Evolutionary conservation across 2,888 invertebrate species (phyloP).

Genomic region (Aleiodes testaceus): DNA sequence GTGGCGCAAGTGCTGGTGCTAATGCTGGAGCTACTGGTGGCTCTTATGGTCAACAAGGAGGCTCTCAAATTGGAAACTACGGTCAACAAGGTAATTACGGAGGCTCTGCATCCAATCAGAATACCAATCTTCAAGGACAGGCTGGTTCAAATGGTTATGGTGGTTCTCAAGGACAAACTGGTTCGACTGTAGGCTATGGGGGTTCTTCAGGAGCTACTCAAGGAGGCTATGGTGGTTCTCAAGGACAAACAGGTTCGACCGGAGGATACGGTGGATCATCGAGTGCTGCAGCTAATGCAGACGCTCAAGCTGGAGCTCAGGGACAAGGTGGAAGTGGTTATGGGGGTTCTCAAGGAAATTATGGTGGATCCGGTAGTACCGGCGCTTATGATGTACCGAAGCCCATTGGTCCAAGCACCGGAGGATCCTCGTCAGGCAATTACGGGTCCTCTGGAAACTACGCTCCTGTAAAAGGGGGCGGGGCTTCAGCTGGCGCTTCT

Average conservation of each 20-base stretch:
- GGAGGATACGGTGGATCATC: background rate
- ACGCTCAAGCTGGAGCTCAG: too few species aligned
- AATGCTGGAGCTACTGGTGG: slow-evolving; percentile 19
- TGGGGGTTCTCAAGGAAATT: background rate
- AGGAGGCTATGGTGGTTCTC: slow-evolving; percentile 1
- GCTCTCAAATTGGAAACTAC: background rate
- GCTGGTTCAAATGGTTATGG: slow-evolving; percentile 22
- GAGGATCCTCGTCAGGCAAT: background rate
- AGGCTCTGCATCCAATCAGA: slow-evolving; percentile 26
- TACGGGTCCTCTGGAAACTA: background rate
- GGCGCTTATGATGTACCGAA: background rate
- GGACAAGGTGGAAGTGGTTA: too few species aligned
- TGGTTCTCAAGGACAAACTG: too few species aligned
- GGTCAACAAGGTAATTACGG: slow-evolving; percentile 30
- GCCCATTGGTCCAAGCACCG: background rate
- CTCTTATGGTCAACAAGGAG: slow-evolving; percentile 28
- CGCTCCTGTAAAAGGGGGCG: background rate
- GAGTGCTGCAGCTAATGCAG: too few species aligned
- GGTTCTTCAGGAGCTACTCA: background rate
- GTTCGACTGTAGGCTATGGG: too few species aligned
- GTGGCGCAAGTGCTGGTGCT: slow-evolving; percentile 32
- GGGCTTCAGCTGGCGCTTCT: slow-evolving; percentile 17
- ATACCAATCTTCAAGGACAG: slow-evolving; percentile 39
- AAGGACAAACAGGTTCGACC: too few species aligned
- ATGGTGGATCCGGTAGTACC: slow-evolving; percentile 10